Base-by-base conservation (phyloP, 2,797 vertebrate genomes). In the Neopelma chrysocephalum region DNA sequence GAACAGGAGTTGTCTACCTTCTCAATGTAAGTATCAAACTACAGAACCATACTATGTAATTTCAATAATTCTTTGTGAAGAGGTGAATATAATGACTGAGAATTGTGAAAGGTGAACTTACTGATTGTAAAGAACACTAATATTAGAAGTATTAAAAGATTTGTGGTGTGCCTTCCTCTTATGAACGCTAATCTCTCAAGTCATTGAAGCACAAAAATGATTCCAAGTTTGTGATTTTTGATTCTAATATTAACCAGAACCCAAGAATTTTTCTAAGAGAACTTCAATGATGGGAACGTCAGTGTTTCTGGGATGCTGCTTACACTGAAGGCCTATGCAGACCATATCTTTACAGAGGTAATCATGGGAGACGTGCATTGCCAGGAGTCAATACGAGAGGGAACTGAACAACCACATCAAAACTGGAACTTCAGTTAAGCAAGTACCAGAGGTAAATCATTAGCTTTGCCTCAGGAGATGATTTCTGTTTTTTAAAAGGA, bases 111-210 rank as follows among this genome's bases (percentile, higher is more conserved):
- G 38, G 65, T 90, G 58, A 94, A 64, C 31, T 87, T 93, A 91
- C 56, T 81, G 82, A 92, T 65, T 92, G 54, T 90, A 87, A 95
- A 95, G 72, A 93, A 91, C 43, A 76, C 64, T 78, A 86, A 54
- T 75, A 89, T 71, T 88, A 71, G 53, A 69, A 90, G 80, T 88
- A 78, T 20, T 65, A 27, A 83, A 89, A 75, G 48, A 85, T 94
- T 68, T 87, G 72, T 78, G 27, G 15, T 62, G 47, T 79, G 66
- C 4, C 42, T 91, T 45, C 54, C 16, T 80, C 43, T 81, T 68
- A 64, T 3, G 32, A 87, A 76, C 66, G 34, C 29, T 92, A 61
- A 68, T 87, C 45, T 87, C 40, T 89, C 48, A 80, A 82, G 38
- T 61, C 48, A 53, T 34, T 50, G 29, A 29, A 42, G 76, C 34